Evolutionary conservation across 2,113 vertebrate genomes (phyloP).

Genomic region (Notechis scutatus): DNA sequence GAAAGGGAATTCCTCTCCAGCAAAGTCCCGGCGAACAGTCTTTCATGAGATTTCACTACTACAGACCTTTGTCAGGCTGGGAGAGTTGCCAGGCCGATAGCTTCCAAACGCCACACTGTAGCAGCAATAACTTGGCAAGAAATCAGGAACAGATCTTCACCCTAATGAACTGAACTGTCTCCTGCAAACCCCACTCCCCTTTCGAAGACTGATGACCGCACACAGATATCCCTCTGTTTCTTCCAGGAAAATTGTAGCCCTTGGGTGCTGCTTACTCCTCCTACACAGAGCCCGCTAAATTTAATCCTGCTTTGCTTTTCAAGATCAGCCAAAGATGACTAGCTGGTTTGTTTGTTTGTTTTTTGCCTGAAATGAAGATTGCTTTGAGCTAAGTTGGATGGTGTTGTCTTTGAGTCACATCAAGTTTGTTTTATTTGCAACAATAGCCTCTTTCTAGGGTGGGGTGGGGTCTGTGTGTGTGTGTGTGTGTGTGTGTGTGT

Average conservation of each 20-base stretch:
- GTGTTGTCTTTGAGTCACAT: background rate
- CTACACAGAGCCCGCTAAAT: background rate
- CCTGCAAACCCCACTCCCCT: no score
- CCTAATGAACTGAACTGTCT: no score
- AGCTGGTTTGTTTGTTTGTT: background rate
- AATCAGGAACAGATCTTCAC: no score
- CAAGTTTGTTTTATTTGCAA: background rate
- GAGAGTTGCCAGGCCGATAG: no score
- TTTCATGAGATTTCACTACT: no score
- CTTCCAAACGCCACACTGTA: no score
- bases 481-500: no score
- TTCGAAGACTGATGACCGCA: background rate
- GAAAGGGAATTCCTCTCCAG: no score
- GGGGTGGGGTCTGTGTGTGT: background rate
- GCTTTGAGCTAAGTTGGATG: background rate
- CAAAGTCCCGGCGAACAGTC: no score
- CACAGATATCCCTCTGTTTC: background rate
- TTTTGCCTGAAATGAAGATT: background rate
- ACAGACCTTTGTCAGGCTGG: no score
- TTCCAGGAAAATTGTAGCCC: background rate
- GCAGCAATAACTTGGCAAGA: no score
- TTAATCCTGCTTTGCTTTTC: background rate
- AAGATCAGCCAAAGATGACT: background rate
- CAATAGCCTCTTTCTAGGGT: background rate
- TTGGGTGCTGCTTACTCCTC: background rate